phyloP scores from a whole-genome alignment of 2,888 invertebrate genomes.

The Endotricha flammealis region DNA sequence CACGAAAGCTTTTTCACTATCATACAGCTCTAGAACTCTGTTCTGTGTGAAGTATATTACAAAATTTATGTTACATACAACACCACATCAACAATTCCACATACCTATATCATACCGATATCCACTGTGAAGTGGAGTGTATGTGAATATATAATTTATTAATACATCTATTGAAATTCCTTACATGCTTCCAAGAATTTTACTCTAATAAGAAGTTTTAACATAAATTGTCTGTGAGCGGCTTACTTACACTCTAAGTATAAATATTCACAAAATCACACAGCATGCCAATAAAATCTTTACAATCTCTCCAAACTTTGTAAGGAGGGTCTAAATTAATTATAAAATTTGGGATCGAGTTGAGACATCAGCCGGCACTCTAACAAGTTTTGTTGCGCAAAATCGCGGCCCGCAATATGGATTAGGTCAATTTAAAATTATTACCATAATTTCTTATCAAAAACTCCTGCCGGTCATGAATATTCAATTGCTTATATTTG shows the following conservation, averaged over 20 bases:
- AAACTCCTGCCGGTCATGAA: conserved; percentile 55
- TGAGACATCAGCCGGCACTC: conserved; percentile 40
- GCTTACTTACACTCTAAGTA: conserved; percentile 6
- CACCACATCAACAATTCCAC: too few relatives aligned
- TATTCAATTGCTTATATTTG: conserved; percentile 47
- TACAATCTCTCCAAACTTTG: conserved; percentile 40
- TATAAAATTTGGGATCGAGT: conserved; percentile 46
- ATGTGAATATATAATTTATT: too few relatives aligned
- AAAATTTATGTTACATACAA: too few relatives aligned
- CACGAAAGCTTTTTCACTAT: too few relatives aligned
- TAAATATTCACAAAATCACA: conserved; percentile 19
- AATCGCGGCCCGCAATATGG: conserved; percentile 53
- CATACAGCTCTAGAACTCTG: too few relatives aligned
- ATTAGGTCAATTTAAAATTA: conserved; percentile 67
- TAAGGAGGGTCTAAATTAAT: conserved; percentile 49
- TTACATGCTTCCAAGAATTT: too few relatives aligned
- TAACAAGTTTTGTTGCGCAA: conserved; percentile 46
- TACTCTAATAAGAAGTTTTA: too few relatives aligned
- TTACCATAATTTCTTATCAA: conserved; percentile 65
- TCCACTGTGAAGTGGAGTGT: too few relatives aligned
- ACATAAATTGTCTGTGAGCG: too few relatives aligned
- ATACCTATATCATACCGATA: too few relatives aligned
- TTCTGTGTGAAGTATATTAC: too few relatives aligned
- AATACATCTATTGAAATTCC: too few relatives aligned
- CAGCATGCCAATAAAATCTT: conserved; percentile 35